Percentiles rank a stretch among this genome's conserved stretches.
phyloP scores from a whole-genome alignment of 2,888 invertebrate genomes.

The Scelioninae gen. 1 region DNA sequence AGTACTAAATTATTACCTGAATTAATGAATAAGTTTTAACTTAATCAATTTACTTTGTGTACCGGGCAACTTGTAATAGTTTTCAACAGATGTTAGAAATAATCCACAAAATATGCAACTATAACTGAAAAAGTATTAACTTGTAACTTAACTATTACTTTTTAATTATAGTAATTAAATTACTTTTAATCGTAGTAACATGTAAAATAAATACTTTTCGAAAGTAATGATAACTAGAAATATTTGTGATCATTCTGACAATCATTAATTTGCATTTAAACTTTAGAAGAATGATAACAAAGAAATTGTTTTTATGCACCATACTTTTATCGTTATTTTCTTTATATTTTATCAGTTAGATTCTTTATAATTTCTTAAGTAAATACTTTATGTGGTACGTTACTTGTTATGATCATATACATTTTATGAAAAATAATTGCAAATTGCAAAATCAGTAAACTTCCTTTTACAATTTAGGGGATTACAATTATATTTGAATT shows the following conservation, averaged over 20 bases:
- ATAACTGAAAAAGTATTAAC: no score
- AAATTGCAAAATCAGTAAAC: neutral
- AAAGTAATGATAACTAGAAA: no score
- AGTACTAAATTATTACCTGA: no score
- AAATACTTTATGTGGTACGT: constrained; percentile 22
- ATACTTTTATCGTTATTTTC: constrained; percentile 7
- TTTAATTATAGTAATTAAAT: no score
- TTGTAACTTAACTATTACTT: no score
- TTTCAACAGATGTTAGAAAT: no score
- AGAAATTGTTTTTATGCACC: constrained; percentile 3
- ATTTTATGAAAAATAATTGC: constrained; percentile 19
- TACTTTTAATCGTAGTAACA: no score
- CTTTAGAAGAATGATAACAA: neutral
- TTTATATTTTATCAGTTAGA: neutral
- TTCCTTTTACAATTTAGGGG: neutral
- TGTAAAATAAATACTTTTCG: no score
- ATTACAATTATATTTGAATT: neutral
- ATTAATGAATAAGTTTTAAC: no score
- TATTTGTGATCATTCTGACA: neutral
- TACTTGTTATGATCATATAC: constrained; percentile 12
- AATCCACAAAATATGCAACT: no score
- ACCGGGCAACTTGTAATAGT: no score
- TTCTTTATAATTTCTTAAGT: neutral
- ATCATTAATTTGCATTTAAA: neutral
- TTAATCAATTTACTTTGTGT: no score